Evolutionary conservation across 2,113 vertebrate species (phyloP), one percentile per base, ranked within the genome.

Genomic region (Dromaius novaehollandiae): DNA sequence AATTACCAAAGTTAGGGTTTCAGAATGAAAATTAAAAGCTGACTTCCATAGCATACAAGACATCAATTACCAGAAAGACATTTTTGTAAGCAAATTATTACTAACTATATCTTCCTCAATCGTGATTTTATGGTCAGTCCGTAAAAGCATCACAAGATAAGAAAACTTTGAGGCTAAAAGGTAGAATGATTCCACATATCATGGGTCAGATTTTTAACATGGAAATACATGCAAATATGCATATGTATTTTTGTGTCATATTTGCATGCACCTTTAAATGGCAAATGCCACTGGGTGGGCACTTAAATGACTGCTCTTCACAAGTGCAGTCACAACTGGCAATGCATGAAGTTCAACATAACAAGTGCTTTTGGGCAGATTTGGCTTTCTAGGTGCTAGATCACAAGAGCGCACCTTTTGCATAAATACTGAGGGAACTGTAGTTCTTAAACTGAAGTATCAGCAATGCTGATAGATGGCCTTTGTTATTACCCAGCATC

Each of bases 161-260:
- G 4, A 58, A 30, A 78, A 79, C 48, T 88, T 94, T 68, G 15
- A 82, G 30, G 26, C 32, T 82, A 83, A 88, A 91, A 81, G 40
- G 21, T 6, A 34, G 14, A 80, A 75, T 74, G 63, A 46, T 38
- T 51, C 25, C n/a, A 22, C 21, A 7, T 50, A 34, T 42, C 26
- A 42, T 22, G 30, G 4, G 14, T 50, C 24, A 28, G 25, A 25
- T 73, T 73, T 73, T 53, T 38, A 11, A 10, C 44, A 69, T 89
- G 69, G 46, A 48, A 48, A 9, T 93, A 38, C 48, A 87, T 76
- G 82, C 53, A 70, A 92, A 94, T 86, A 84, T 85, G 84, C 50
- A 93, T 75, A 95, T 97, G 82, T 77, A 86, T 96, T 93, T 77
- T 60, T 79, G 70, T 32, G 8, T 32, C 36, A 55, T 4, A 6